A percentile compares a stretch with the other conserved stretches of the same genome.
Evolutionary conservation across 2,797 vertebrate genomes (phyloP).

Genomic region (Thaleichthys pacificus): DNA sequence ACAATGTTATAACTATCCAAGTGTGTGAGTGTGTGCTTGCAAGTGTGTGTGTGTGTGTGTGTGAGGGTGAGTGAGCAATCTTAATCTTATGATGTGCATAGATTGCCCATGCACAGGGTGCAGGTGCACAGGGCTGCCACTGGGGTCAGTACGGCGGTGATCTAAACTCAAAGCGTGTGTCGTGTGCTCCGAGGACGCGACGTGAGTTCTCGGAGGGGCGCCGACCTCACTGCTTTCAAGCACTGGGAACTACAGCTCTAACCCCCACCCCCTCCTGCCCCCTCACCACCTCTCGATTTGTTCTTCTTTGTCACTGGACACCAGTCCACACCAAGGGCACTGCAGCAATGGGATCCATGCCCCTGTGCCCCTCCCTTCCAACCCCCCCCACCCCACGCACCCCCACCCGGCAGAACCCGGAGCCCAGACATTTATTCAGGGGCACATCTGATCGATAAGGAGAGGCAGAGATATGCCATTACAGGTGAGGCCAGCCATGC

Average conservation of each 20-base stretch:
- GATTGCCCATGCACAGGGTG: not conserved
- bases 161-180: not conserved
- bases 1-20: not conserved
- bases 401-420: constrained; percentile 16
- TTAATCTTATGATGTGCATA: not conserved
- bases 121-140: not conserved
- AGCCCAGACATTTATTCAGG: constrained; percentile 66
- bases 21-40: not conserved
- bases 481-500: constrained; percentile 66
- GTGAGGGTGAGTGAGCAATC: not conserved
- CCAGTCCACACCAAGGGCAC: constrained; percentile 66
- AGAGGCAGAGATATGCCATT: constrained; percentile 67
- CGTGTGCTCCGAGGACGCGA: not conserved
- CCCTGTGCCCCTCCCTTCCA: constrained; percentile 21
- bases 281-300: constrained; percentile 27
- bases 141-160: no score
- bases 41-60: not conserved
- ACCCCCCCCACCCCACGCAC: constrained; percentile 26
- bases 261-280: constrained; percentile 26
- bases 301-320: constrained; percentile 62
- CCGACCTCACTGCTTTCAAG: not conserved
- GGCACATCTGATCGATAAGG: constrained; percentile 66
- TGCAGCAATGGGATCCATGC: constrained; percentile 67
- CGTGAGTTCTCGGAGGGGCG: not conserved
- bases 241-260: constrained; percentile 16